Evolutionary conservation across 2,113 vertebrate species (phyloP), one percentile per base, ranked within the genome.

Genomic region (Grammomys surdaster): DNA sequence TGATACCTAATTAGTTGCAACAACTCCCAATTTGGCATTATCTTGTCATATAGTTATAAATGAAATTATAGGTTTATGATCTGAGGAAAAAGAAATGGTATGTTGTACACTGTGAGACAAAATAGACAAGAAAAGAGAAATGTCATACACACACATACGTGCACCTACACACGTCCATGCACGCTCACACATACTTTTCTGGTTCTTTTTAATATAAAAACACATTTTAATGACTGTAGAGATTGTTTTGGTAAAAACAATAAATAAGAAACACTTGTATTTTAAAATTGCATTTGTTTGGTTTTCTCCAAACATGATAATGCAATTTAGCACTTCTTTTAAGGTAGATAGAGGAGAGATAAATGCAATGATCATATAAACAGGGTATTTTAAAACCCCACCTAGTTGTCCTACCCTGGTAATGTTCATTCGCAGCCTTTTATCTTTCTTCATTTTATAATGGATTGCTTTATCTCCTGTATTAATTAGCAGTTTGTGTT

Each of bases 1-100:
- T 60, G 63, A 91, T 92, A 90, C 94, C 6, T 26, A 95, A 91
- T 86, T 91, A 84, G 75, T 93, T 95, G 67, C 24, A 91, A 73
- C 54, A 91, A 87, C 36, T 77, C 46, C 95, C 33, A 75, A 75
- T 36, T 84, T 84, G 48, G 48, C 17, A 91, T 36, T n/a, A 46
- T 78, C 73, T 93, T 92, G 73, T 93, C 67, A 82, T 63, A 77
- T 63, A 93, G 19, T 19, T 93, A 82, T 93, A 95, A 88, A 43
- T 43, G 77, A 95, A 94, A 88, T 91, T 91, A 90, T 26, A 9
- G 33, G 16, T 63, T 93, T 96, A 75, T 90, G 75, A 77, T 81
- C 86, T 95, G 60, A 95, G 58, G 16, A 51, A 22, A 96, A 11
- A 87, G 14, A 14, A 54, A 69, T 58, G 24, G 16, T 65, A 92